Conservation (phyloP, 2,888 invertebrate genomes). For the Oscheius sp. region DNA sequence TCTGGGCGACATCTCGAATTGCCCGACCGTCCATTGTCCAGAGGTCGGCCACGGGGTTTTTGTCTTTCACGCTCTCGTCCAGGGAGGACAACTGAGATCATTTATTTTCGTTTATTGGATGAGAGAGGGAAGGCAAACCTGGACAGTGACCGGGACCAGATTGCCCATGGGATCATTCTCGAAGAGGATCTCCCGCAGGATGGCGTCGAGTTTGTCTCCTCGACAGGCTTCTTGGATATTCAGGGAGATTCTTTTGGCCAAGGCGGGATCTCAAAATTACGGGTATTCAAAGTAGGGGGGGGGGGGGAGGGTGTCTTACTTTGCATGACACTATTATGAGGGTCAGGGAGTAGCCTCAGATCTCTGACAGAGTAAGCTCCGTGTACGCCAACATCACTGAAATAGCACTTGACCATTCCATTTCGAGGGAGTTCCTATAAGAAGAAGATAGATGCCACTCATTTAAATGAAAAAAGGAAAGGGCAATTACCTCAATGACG, state of each 20-base stretch:
- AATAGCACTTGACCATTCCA: conserved; percentile 54
- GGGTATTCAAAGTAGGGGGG: too few species aligned
- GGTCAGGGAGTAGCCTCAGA: conserved; percentile 47
- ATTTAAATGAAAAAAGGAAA: too few species aligned
- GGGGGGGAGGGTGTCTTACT: conserved; percentile 35
- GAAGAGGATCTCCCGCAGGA: conserved; percentile 34
- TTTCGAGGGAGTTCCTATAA: conserved; percentile 47
- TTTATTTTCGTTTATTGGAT: background rate
- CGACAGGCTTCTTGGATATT: conserved; percentile 13
- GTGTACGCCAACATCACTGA: conserved; percentile 57
- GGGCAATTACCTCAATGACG: conserved; percentile 41
- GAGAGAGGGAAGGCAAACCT: background rate
- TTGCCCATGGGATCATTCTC: conserved; percentile 36
- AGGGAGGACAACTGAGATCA: conserved; percentile 19
- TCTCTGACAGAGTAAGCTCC: conserved; percentile 52
- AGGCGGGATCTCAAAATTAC: conserved; percentile 35
- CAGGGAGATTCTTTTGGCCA: conserved; percentile 26
- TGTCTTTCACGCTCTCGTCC: conserved; percentile 14
- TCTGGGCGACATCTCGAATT: conserved; percentile 22
- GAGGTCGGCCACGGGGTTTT: conserved; percentile 33
- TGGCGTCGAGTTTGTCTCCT: conserved; percentile 23
- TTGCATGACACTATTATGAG: conserved; percentile 49
- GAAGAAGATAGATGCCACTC: background rate
- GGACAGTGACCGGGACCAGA: conserved; percentile 34
- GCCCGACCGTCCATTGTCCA: conserved; percentile 37